Evolutionary conservation across 2,113 vertebrate genomes (phyloP), one percentile per base, ranked within the genome.

Genomic region (Danio rerio): DNA sequence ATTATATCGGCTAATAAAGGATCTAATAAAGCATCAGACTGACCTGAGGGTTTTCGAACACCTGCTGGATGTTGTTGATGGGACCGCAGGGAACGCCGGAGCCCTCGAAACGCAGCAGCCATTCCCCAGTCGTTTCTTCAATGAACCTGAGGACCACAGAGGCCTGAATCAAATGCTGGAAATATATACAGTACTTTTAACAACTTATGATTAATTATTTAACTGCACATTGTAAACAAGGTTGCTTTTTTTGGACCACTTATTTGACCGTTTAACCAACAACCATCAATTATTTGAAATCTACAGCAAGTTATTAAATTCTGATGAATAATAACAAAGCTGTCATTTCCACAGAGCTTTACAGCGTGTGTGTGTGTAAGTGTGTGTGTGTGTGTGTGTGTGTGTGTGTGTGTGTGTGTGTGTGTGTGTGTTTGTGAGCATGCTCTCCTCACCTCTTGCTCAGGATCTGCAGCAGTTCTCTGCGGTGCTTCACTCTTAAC

Each of bases 41-140:
- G 86, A 97, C 96, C 97, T 99, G 97, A 8, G 96, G 93, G 81
- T 97, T 94, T 2, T 94, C 92, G 88, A 98, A 99, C 5, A 97
- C 96, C 87, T 95, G 92, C 90, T 95, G 93, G 85, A 99, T 96
- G 82, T 85, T 96, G 92, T 98, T 98, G 94, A 99, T 98, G 68
- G 96, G 96, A 50, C 97, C 97, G 0, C 96, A 95, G 2, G 97
- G 96, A 89, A 99, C 92, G 9, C 95, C 94, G 45, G 95, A 96
- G 43, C 95, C 96, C 90, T 96, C 94, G 84, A 98, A 98, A 82
- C 91, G 92, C 82, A 84, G 85, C 87, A 99, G 89, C 97, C 97
- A 99, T 82, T 95, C 93, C 0, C 76, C 59, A 0, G 96, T 98
- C 10, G 13, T 86, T 93, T 95, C 91, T 92, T 96, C 93, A 77